Conservation (phyloP, 2,113 vertebrate species). For the Thomomys bottae region DNA sequence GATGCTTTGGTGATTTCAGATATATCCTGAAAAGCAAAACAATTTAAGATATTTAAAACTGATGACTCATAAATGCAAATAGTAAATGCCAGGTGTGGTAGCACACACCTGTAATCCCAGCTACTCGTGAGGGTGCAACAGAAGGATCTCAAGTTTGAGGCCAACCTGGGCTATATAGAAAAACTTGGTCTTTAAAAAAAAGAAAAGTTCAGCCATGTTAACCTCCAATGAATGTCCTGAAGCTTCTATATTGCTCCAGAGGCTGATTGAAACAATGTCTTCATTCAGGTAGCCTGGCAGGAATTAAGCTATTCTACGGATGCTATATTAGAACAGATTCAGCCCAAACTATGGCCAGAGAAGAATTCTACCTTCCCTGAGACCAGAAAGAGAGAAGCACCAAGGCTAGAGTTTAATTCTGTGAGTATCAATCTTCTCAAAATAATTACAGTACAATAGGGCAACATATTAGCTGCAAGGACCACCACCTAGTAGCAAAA, state of each 20-base stretch:
- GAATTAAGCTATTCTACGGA: neutral
- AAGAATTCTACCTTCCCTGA: neutral
- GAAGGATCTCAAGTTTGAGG: neutral
- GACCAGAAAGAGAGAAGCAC: neutral
- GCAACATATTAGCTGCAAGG: neutral
- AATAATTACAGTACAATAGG: neutral
- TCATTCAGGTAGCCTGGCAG: neutral
- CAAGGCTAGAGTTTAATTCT: neutral
- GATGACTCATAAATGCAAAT: neutral
- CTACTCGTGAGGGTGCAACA: neutral
- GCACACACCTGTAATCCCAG: neutral
- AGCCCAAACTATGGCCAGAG: neutral
- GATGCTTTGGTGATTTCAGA: neutral
- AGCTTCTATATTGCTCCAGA: neutral
- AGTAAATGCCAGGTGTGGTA: neutral
- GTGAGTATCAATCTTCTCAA: neutral
- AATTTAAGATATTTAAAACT: neutral
- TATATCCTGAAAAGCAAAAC: neutral
- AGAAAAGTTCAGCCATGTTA: neutral
- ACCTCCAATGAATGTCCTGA: neutral
- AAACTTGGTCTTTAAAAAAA: too few species aligned
- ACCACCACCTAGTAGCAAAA: constrained; percentile 48
- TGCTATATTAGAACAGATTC: neutral
- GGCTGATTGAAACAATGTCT: neutral
- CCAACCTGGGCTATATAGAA: neutral